Conservation (phyloP, 2,888 invertebrate genomes). For the Drosophila siamana region DNA sequence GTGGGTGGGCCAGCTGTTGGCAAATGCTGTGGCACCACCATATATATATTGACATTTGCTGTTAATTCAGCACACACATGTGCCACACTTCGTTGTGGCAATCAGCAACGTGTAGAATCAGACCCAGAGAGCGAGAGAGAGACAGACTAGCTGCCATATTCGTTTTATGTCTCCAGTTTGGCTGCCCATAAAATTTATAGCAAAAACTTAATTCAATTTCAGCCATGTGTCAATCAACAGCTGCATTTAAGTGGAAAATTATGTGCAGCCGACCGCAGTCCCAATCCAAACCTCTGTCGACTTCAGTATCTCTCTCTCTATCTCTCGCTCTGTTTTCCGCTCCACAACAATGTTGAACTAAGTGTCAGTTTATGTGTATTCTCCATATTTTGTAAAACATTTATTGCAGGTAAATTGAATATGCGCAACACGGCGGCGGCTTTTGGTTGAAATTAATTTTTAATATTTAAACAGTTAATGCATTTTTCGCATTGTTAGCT, state of each 20-base stretch:
- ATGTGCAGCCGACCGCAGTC: slow-evolving; percentile 56
- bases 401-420: slow-evolving; percentile 14
- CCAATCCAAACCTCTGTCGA: neutral
- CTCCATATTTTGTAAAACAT: slow-evolving; percentile 34
- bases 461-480: slow-evolving; percentile 29
- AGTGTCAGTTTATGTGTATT: slow-evolving; percentile 26
- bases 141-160: slow-evolving; percentile 44
- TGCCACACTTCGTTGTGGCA: slow-evolving; percentile 18
- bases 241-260: slow-evolving; percentile 75
- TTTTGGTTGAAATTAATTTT: slow-evolving; percentile 31
- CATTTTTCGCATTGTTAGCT: slow-evolving; percentile 9
- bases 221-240: slow-evolving; percentile 75
- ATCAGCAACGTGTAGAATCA: too few species aligned
- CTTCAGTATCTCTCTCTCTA: neutral
- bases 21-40: slow-evolving; percentile 4
- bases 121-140: slow-evolving; percentile 3
- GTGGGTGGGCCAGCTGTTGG: slow-evolving; percentile 27
- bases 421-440: neutral
- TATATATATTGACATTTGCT: slow-evolving; percentile 32
- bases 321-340: neutral
- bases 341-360: slow-evolving; percentile 12
- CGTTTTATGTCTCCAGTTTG: slow-evolving; percentile 56
- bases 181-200: slow-evolving; percentile 59
- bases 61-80: slow-evolving; percentile 32
- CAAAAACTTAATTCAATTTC: slow-evolving; percentile 67